Evolutionary conservation across 2,797 vertebrate species (phyloP), one percentile per base, ranked within the genome.

Genomic region (Syndactyla subalaris): DNA sequence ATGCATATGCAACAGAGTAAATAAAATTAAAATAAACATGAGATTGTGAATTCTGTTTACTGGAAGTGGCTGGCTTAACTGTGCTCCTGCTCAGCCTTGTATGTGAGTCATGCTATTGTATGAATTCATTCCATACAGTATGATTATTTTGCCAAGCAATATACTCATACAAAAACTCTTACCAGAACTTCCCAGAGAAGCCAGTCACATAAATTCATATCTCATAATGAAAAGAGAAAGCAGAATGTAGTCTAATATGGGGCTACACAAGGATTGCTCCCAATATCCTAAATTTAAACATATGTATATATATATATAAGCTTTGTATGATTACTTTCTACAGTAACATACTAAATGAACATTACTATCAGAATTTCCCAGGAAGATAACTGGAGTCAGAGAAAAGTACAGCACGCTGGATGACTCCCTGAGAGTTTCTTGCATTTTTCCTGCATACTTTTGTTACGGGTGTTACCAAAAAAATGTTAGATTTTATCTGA

Each of bases 81-180:
- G 58, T 92, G 46, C 75, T 79, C 92, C 62, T 93, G 71, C 92
- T 66, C 85, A 89, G 70, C 78, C 73, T 81, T 76, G 68, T 73
- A 83, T 68, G 71, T 93, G 78, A 96, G 57, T 85, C 91, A 95
- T 95, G 57, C 55, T 95, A 93, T 94, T 71, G 66, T 91, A 96
- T n/a, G 86, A 94, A 95, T 94, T 94, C 83, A 92, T 92, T 82
- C 84, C 90, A 71, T 75, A 66, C 67, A 70, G 17, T 38, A 34
- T 46, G 85, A 95, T 92, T 95, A 92, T 95, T 97, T 90, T 95
- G 85, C 89, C 89, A 94, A 92, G 92, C 52, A 91, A 81, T 94
- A 46, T 12, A 46, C 45, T 46, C 12, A 46, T 22, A 46, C 45
- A 46, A 93, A 95, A 93, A 91, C 66, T 87, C 74, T 59, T 81